Conservation (phyloP, 2,113 vertebrate species). For the Caracal caracal region DNA sequence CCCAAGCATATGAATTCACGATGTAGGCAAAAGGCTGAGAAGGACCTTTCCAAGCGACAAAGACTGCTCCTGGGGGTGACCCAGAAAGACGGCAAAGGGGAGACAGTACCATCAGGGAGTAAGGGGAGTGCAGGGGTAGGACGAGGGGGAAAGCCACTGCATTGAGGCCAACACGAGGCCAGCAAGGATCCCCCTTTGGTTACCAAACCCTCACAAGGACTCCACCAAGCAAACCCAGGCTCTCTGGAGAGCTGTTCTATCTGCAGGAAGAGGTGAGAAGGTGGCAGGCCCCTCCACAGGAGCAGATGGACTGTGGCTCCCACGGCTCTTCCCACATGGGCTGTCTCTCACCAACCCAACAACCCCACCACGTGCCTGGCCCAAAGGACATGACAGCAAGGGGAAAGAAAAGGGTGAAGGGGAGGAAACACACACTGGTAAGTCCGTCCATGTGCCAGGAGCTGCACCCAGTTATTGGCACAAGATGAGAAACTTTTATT, state of each 20-base stretch:
- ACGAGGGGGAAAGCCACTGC: not conserved
- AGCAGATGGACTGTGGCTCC: not conserved
- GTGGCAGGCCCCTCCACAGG: rapidly evolving
- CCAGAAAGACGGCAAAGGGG: not conserved
- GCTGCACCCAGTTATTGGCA: not conserved
- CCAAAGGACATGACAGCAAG: not conserved
- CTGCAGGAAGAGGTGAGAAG: not conserved
- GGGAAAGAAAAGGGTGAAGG: not conserved
- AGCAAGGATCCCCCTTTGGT: not conserved
- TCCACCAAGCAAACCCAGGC: not conserved
- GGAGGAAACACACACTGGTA: not conserved
- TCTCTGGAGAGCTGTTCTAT: not conserved
- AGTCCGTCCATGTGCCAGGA: not conserved
- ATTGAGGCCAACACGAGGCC: not conserved
- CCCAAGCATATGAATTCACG: not conserved
- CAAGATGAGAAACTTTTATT: not conserved
- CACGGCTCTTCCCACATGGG: not conserved
- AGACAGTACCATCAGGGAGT: not conserved
- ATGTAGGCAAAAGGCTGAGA: not conserved
- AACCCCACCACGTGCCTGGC: not conserved
- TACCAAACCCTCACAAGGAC: not conserved
- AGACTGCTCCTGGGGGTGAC: not conserved
- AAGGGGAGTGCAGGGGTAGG: not conserved
- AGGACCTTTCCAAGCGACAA: not conserved
- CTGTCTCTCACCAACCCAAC: not conserved